A percentile compares a stretch with the other conserved stretches of the same genome.
These are phyloP conservation scores for Cosmia trapezina DNA, from an alignment of 2,888 invertebrate genomes.

Conservation along the genomic window DNA sequence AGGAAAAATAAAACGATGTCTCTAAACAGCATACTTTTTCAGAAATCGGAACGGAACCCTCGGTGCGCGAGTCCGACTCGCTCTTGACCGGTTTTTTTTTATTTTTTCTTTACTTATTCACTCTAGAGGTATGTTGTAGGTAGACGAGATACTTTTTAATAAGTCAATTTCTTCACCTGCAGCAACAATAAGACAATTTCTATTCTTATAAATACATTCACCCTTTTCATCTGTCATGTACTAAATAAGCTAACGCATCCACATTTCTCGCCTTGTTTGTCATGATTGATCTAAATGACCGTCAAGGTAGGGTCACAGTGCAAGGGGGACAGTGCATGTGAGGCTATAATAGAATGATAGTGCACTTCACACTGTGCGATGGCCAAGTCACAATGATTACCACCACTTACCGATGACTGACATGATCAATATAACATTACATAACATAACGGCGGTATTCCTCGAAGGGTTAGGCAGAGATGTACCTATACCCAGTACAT, in stretches of 20 bases:
- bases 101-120: too few relatives aligned
- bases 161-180: too few relatives aligned
- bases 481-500: too few relatives aligned
- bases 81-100: too few relatives aligned
- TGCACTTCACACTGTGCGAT: slow-evolving; percentile 26
- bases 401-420: slow-evolving; percentile 17
- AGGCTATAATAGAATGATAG: slow-evolving; percentile 44
- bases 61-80: too few relatives aligned
- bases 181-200: not conserved
- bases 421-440: slow-evolving; percentile 16
- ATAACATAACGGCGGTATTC: too few relatives aligned
- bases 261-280: slow-evolving; percentile 21
- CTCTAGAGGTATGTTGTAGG: not conserved
- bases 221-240: not conserved
- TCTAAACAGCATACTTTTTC: too few relatives aligned
- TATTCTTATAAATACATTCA: slow-evolving; percentile 3
- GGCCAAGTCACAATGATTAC: slow-evolving; percentile 19
- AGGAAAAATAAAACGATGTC: too few relatives aligned
- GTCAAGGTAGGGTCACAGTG: slow-evolving; percentile 45
- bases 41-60: too few relatives aligned
- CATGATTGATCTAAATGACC: slow-evolving; percentile 52
- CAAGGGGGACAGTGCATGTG: slow-evolving; percentile 49
- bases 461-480: too few relatives aligned
- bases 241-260: not conserved
- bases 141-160: not conserved